Conservation (phyloP, 92 coral and sea anemone genomes). For the Bergia sp. region DNA sequence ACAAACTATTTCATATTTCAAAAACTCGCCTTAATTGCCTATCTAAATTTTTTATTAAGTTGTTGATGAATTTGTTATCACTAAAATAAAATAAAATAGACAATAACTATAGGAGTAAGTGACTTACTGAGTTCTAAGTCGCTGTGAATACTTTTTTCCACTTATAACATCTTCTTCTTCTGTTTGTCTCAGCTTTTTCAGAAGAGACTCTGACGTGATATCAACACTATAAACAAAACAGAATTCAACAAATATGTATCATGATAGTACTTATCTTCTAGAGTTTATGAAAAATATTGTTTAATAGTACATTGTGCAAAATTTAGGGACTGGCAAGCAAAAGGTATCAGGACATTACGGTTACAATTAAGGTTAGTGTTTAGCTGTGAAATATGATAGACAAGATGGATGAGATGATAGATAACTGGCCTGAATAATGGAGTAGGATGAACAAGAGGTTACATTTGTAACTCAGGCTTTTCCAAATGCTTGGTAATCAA, state of each 20-base stretch:
- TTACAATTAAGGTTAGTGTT: no score
- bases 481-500: no score
- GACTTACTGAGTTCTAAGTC: slow-evolving; percentile 88
- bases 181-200: slow-evolving; percentile 84
- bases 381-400: not conserved
- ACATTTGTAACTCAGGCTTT: no score
- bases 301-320: not conserved
- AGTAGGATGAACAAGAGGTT: not conserved
- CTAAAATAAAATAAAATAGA: no score
- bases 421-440: not conserved
- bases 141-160: slow-evolving; percentile 82
- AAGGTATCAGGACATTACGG: no score
- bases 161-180: slow-evolving; percentile 69
- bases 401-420: not conserved
- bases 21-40: no score
- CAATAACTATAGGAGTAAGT: no score
- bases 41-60: no score
- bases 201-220: slow-evolving; percentile 68
- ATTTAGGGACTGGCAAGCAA: no score
- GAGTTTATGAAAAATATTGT: not conserved
- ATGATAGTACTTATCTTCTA: not conserved
- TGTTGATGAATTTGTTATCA: no score
- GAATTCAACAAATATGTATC: not conserved
- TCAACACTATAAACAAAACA: slow-evolving; percentile 69
- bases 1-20: no score